These are phyloP conservation scores for Otis tarda DNA, from an alignment of 2,113 vertebrate genomes.

Conservation along the genomic window DNA sequence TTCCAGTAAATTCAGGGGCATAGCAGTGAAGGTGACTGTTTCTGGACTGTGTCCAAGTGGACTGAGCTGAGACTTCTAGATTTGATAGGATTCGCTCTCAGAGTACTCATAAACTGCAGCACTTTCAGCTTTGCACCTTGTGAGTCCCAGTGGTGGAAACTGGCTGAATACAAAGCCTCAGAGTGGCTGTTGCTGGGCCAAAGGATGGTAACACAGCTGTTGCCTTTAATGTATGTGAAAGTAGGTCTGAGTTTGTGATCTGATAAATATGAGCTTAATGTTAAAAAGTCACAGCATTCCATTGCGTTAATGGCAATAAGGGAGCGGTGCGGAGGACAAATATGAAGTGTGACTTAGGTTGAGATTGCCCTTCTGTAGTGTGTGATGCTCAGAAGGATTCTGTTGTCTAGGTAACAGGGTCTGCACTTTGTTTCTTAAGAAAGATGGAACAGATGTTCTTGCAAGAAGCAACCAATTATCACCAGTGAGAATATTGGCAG, in stretches of 20 bases:
- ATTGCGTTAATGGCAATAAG: fast-evolving
- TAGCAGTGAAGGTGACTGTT: neutral
- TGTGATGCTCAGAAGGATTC: constrained; percentile 36
- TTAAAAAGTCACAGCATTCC: neutral
- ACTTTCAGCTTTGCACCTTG: neutral
- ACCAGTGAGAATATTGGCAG: constrained; percentile 32
- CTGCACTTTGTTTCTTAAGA: constrained; percentile 35
- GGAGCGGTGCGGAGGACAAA: fast-evolving
- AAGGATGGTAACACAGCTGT: neutral
- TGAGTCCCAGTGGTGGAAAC: neutral
- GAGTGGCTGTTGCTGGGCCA: neutral
- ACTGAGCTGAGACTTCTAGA: neutral
- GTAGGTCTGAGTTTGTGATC: neutral
- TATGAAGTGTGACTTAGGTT: neutral
- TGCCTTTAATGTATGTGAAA: neutral
- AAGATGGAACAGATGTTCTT: constrained; percentile 65
- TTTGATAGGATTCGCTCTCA: neutral
- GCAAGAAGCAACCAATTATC: constrained; percentile 61
- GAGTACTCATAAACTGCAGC: neutral
- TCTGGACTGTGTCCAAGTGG: neutral
- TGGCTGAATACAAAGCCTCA: neutral
- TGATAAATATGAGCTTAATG: neutral
- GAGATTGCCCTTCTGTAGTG: neutral
- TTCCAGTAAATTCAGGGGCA: neutral
- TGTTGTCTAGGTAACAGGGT: constrained; percentile 66